Conservation (phyloP, 2,888 invertebrate genomes). For the Sceliomorpha sp. region DNA sequence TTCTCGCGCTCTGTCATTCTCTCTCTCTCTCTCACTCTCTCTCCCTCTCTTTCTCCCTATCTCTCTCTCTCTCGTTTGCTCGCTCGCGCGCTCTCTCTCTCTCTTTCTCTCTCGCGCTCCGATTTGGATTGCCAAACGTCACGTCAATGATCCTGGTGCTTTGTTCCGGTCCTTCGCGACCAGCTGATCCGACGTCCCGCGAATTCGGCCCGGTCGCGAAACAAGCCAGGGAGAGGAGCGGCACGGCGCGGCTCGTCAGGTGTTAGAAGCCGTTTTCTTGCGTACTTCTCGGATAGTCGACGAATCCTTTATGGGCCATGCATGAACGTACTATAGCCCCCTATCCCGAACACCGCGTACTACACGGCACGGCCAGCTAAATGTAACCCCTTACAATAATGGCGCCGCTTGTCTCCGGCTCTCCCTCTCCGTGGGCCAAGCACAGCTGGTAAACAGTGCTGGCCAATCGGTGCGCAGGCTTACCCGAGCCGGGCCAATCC, state of each 20-base stretch:
- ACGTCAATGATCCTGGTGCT: constrained; percentile 22
- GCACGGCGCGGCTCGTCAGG: constrained; percentile 72
- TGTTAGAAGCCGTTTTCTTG: constrained; percentile 81
- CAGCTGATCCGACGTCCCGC: constrained; percentile 51
- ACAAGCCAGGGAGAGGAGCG: constrained; percentile 53
- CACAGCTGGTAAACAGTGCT: constrained; percentile 81
- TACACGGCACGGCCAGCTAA: constrained; percentile 81
- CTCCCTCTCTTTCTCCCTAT: too few relatives aligned
- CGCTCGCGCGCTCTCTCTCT: too few relatives aligned
- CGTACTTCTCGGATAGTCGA: constrained; percentile 86
- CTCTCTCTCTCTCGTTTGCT: too few relatives aligned
- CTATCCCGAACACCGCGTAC: constrained; percentile 87
- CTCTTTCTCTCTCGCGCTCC: constrained; percentile 30
- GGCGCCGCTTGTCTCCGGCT: constrained; percentile 81
- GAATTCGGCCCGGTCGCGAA: constrained; percentile 56
- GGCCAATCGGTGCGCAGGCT: constrained; percentile 75
- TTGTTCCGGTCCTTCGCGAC: constrained; percentile 22
- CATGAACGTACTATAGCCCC: constrained; percentile 92
- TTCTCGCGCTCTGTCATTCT: constrained; percentile 6
- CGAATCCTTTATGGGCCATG: constrained; percentile 93
- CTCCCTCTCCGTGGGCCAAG: constrained; percentile 77
- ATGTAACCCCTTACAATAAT: constrained; percentile 82
- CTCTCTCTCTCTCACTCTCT: constrained; percentile 22
- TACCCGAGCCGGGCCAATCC: constrained; percentile 75
- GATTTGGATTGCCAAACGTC: constrained; percentile 41